Percentiles rank a stretch among this genome's conserved stretches.
These are phyloP conservation scores for Brassicogethes aeneus DNA, from an alignment of 2,888 invertebrate genomes.

Conservation along the genomic window DNA sequence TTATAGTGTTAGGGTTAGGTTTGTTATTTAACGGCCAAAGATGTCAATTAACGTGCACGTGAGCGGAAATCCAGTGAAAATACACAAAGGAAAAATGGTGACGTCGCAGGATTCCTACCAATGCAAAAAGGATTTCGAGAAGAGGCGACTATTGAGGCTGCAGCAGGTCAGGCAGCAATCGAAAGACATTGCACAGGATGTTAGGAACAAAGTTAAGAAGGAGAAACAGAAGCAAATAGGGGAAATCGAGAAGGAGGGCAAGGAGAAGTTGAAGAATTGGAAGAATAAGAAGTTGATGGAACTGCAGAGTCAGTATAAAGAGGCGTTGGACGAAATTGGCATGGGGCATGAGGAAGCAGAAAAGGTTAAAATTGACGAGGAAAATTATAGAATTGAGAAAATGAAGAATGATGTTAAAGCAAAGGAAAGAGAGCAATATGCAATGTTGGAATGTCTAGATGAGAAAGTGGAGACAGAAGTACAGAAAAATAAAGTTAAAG, in stretches of 20 bases:
- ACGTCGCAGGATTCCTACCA: conserved; percentile 43
- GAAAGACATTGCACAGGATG: conserved; percentile 48
- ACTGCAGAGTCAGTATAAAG: conserved; percentile 44
- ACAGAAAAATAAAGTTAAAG: conserved; percentile 23
- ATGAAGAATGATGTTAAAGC: conserved; percentile 32
- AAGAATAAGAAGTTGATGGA: conserved; percentile 44
- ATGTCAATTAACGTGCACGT: conserved; percentile 55
- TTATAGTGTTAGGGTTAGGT: conserved; percentile 14
- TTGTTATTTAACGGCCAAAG: no score
- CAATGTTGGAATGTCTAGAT: conserved; percentile 34
- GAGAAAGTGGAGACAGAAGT: conserved; percentile 23
- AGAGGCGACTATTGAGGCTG: conserved; percentile 49
- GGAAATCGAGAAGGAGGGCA: conserved; percentile 43
- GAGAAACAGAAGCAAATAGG: conserved; percentile 44
- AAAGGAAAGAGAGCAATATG: conserved; percentile 38
- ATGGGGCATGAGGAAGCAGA: conserved; percentile 42
- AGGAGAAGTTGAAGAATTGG: conserved; percentile 44
- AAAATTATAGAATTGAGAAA: conserved; percentile 18
- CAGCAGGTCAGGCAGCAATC: conserved; percentile 58
- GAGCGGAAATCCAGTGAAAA: conserved; percentile 46
- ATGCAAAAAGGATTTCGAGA: conserved; percentile 47
- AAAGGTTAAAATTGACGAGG: conserved; percentile 33
- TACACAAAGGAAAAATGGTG: conserved; percentile 42
- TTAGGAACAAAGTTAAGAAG: conserved; percentile 46
- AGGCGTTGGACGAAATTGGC: conserved; percentile 45